These are phyloP conservation scores for Xerus rutilus DNA, from an alignment of 2,797 vertebrate genomes.

Conservation along the genomic window DNA sequence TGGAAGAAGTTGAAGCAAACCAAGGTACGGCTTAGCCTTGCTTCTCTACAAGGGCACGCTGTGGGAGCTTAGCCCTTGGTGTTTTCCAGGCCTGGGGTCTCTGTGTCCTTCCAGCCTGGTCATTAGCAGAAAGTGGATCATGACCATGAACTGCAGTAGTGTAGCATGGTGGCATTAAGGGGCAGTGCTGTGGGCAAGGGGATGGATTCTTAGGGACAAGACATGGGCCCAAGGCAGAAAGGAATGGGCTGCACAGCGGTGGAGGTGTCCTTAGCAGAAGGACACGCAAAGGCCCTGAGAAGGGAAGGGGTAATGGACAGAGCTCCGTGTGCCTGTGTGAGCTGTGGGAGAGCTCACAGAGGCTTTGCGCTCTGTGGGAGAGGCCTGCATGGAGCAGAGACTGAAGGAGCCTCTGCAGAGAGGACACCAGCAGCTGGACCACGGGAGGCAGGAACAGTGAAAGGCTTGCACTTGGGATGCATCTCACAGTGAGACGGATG, in stretches of 20 bases:
- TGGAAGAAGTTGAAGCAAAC: slow-evolving; percentile 90
- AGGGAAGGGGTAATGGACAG: not conserved
- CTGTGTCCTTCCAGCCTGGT: not conserved
- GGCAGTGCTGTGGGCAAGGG: not conserved
- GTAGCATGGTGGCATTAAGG: not conserved
- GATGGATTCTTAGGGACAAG: too few relatives aligned
- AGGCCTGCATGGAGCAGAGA: not conserved
- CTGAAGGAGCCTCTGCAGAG: not conserved
- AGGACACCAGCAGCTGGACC: not conserved
- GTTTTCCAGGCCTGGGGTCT: not conserved
- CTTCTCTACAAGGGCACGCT: not conserved
- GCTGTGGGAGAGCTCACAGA: not conserved
- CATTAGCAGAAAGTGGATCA: not conserved
- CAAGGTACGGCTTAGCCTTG: slow-evolving; percentile 86
- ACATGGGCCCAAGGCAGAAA: too few relatives aligned
- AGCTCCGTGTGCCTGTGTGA: not conserved
- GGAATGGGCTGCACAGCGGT: not conserved
- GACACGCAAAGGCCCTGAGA: not conserved
- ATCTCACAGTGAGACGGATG: not conserved
- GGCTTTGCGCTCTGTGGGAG: not conserved
- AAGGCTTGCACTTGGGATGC: not conserved
- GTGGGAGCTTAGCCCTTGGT: not conserved
- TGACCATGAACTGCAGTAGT: not conserved
- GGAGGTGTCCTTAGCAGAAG: not conserved
- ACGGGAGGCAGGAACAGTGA: not conserved